Evolutionary conservation across 1,140 invertebrate genomes (phyloP).

Genomic region (Drosophila mayri): DNA sequence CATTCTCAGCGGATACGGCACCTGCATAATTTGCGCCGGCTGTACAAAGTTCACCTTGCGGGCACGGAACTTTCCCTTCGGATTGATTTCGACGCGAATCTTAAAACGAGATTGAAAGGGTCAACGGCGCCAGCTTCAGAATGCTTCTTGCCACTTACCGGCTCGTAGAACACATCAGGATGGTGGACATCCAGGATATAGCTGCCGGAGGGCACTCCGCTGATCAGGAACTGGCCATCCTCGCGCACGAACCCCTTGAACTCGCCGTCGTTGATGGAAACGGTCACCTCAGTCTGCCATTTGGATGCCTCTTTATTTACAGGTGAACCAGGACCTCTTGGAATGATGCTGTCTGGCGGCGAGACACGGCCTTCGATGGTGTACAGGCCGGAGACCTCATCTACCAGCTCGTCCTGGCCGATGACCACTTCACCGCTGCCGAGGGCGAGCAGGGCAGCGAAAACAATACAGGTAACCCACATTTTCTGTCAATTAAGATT

Average conservation of each 20-base stretch:
- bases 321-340: constrained; percentile 74
- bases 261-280: constrained; percentile 95
- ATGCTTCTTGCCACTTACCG: constrained; percentile 85
- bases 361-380: constrained; percentile 93
- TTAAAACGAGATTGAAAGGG: not conserved
- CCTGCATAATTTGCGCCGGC: constrained; percentile 93
- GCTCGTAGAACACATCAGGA: constrained; percentile 96
- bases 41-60: constrained; percentile 98
- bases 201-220: constrained; percentile 96
- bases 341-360: constrained; percentile 86
- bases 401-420: constrained; percentile 68
- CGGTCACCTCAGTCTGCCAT: constrained; percentile 92
- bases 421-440: constrained; percentile 49
- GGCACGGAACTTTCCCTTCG: constrained; percentile 97
- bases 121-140: not conserved
- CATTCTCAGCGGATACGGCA: constrained; percentile 96
- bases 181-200: constrained; percentile 97
- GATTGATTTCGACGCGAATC: constrained; percentile 95
- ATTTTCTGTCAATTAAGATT: constrained; percentile 38
- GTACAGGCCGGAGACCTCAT: constrained; percentile 73
- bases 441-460: constrained; percentile 41
- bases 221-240: constrained; percentile 96
- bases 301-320: constrained; percentile 83
- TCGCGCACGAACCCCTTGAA: constrained; percentile 94
- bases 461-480: constrained; percentile 51